phyloP scores from a whole-genome alignment of 2,113 vertebrate species.

The Spea bombifrons region DNA sequence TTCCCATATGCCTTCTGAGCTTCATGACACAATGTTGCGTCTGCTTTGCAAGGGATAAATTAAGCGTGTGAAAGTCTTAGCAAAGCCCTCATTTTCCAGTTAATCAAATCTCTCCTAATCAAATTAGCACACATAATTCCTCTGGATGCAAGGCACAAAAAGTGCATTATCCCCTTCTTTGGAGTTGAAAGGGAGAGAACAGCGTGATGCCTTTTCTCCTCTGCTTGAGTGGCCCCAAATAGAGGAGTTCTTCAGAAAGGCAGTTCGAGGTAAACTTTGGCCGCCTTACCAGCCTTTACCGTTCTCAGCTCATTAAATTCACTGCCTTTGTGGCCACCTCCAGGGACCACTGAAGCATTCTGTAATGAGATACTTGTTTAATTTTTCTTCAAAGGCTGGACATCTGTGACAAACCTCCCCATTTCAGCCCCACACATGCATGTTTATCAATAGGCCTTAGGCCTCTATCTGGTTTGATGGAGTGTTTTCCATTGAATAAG shows the following conservation, averaged over 20 bases:
- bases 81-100: constrained; percentile 99
- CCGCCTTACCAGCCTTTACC: constrained; percentile 93
- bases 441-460: constrained; percentile 95
- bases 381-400: constrained; percentile 99
- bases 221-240: constrained; percentile 92
- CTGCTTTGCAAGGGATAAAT: constrained; percentile 99
- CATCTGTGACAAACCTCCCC: constrained; percentile 95
- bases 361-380: constrained; percentile 99
- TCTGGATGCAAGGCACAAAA: constrained; percentile 97
- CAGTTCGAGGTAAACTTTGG: constrained; percentile 92
- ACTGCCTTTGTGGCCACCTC: constrained; percentile 92
- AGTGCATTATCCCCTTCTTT: constrained; percentile 95
- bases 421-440: constrained; percentile 90
- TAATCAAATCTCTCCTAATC: constrained; percentile 99
- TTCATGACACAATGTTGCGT: constrained; percentile 99
- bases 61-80: constrained; percentile 99
- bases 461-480: constrained; percentile 96
- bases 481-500: constrained; percentile 98
- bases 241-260: constrained; percentile 88
- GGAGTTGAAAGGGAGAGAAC: constrained; percentile 94
- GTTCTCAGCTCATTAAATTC: constrained; percentile 99
- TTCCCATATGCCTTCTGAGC: constrained; percentile 99
- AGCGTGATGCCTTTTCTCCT: constrained; percentile 89
- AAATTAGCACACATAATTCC: constrained; percentile 99
- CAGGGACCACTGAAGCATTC: constrained; percentile 94